phyloP scores from a whole-genome alignment of 2,113 vertebrate species.

The Rhinolophus sinicus region DNA sequence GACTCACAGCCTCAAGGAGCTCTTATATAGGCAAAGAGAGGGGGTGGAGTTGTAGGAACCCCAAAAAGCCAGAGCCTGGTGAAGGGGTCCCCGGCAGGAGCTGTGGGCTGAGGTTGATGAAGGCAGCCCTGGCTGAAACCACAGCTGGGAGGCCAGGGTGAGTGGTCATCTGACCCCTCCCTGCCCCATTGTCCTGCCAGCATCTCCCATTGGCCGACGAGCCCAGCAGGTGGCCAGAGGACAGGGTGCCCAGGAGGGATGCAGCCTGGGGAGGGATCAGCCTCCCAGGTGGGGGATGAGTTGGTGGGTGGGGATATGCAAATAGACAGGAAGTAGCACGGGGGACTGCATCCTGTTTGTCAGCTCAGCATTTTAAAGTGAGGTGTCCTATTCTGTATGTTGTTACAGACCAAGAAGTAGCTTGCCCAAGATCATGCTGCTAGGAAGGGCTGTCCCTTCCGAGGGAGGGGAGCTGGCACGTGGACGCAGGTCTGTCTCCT shows the following conservation, averaged over 20 bases:
- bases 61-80: not conserved
- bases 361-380: not conserved
- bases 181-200: not conserved
- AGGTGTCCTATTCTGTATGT: not conserved
- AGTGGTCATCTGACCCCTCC: not conserved
- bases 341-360: too few species aligned
- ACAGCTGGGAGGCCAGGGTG: not conserved
- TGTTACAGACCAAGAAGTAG: not conserved
- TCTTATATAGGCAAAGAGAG: not conserved
- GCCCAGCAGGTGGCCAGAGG: not conserved
- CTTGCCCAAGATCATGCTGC: accelerated
- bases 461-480: not conserved
- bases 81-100: not conserved
- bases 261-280: not conserved
- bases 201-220: accelerated
- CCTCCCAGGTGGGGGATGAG: not conserved
- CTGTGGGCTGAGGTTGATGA: too few species aligned
- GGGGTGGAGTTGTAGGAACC: not conserved
- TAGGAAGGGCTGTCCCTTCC: not conserved
- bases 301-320: not conserved
- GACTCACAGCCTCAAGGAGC: not conserved
- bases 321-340: accelerated
- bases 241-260: not conserved
- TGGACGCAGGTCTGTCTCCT: not conserved
- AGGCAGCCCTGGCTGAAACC: not conserved